These are phyloP conservation scores for Ambastaia sidthimunki DNA, from an alignment of 2,797 vertebrate genomes.

Conservation along the genomic window DNA sequence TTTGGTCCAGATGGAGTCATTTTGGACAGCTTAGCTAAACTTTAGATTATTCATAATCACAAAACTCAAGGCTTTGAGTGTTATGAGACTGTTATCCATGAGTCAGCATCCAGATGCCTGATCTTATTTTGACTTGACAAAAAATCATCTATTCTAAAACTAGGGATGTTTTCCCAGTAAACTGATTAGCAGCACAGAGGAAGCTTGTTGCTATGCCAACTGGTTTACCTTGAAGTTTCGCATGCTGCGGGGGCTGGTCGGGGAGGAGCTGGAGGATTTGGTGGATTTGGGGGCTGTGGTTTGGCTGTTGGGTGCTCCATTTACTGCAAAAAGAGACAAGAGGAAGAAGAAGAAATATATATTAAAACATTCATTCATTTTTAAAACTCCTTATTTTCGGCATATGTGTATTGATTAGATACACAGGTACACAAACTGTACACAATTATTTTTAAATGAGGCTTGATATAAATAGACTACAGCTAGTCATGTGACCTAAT, in stretches of 20 bases:
- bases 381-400: too few relatives aligned
- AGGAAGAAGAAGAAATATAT: neutral
- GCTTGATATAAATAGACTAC: too few relatives aligned
- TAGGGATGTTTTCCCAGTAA: slow-evolving; percentile 6
- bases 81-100: neutral
- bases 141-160: neutral
- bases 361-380: too few relatives aligned
- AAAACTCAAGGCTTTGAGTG: neutral
- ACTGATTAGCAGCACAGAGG: slow-evolving; percentile 7
- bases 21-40: neutral
- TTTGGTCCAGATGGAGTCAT: neutral
- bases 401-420: too few relatives aligned
- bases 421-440: too few relatives aligned
- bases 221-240: slow-evolving; percentile 84
- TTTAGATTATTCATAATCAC: neutral
- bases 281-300: slow-evolving; percentile 89
- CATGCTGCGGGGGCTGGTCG: slow-evolving; percentile 88
- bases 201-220: slow-evolving; percentile 40
- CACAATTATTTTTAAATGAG: too few relatives aligned
- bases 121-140: too few relatives aligned
- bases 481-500: too few relatives aligned
- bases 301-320: slow-evolving; percentile 88
- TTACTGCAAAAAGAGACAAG: slow-evolving; percentile 76
- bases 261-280: slow-evolving; percentile 94
- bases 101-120: slow-evolving; percentile 16